Evolutionary conservation across 2,888 invertebrate species (phyloP).

Genomic region (Lissocephala sabroskyi): DNA sequence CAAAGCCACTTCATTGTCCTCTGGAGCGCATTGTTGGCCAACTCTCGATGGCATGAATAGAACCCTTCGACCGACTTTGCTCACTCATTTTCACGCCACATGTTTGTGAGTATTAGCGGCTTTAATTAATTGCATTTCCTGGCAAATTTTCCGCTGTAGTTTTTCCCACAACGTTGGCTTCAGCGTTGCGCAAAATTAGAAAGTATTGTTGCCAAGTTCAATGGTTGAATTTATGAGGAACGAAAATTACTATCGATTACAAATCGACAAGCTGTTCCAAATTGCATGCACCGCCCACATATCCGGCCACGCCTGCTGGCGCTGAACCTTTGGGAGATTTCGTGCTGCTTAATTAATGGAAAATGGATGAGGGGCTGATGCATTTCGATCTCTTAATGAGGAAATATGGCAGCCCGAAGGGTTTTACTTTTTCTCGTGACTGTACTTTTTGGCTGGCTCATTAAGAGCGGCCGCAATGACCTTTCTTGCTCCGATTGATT

Average conservation of each 20-base stretch:
- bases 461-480: too few relatives aligned
- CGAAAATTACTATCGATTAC: slow-evolving; percentile 27
- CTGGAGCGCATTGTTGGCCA: slow-evolving; percentile 62
- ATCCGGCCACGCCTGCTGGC: background rate
- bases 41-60: too few relatives aligned
- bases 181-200: slow-evolving; percentile 58
- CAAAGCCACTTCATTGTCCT: slow-evolving; percentile 51
- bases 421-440: too few relatives aligned
- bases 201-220: slow-evolving; percentile 48
- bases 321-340: background rate
- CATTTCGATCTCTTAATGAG: too few relatives aligned
- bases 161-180: slow-evolving; percentile 19
- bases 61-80: slow-evolving; percentile 46
- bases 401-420: background rate
- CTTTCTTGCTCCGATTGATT: too few relatives aligned
- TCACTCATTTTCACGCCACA: slow-evolving; percentile 44
- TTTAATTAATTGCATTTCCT: slow-evolving; percentile 61
- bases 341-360: background rate
- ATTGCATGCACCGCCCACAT: background rate
- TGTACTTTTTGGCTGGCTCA: too few relatives aligned
- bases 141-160: slow-evolving; percentile 25
- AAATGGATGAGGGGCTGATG: too few relatives aligned
- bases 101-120: slow-evolving; percentile 22
- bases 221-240: slow-evolving; percentile 43
- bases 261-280: background rate